Evolutionary conservation across 2,113 vertebrate genomes (phyloP).

Genomic region (Burhinus bistriatus): DNA sequence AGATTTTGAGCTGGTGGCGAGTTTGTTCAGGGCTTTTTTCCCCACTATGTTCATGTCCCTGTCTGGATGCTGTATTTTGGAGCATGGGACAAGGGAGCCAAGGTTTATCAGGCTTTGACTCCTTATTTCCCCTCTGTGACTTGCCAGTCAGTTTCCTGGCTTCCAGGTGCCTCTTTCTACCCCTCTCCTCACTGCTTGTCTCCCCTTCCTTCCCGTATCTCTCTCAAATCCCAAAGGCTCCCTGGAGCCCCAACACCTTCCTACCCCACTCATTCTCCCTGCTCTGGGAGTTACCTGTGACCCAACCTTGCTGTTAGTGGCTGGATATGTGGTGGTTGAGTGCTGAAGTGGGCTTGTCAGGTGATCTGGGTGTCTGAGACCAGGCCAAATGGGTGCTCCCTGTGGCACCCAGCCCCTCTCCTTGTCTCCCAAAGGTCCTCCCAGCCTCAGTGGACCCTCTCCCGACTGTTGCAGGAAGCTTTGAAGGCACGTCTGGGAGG

Average conservation of each 20-base stretch:
- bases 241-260: not conserved
- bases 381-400: not conserved
- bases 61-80: rapidly evolving
- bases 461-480: not conserved
- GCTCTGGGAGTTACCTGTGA: not conserved
- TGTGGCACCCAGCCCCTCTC: not conserved
- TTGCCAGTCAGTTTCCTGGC: not conserved
- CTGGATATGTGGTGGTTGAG: not conserved
- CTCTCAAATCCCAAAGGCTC: not conserved
- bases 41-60: rapidly evolving
- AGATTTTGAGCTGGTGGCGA: not conserved
- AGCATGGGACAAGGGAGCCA: not conserved
- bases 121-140: not conserved
- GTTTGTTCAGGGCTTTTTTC: not conserved
- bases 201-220: not conserved
- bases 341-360: rapidly evolving
- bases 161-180: not conserved
- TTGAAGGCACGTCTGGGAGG: not conserved
- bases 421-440: slow-evolving; percentile 28
- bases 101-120: not conserved
- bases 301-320: rapidly evolving
- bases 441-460: rapidly evolving
- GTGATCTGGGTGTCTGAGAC: not conserved
- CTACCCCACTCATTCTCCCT: rapidly evolving
- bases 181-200: not conserved